Percentiles rank a stretch among this genome's conserved stretches.
Conservation (phyloP, 2,888 invertebrate species). For the Andricus curvator region DNA sequence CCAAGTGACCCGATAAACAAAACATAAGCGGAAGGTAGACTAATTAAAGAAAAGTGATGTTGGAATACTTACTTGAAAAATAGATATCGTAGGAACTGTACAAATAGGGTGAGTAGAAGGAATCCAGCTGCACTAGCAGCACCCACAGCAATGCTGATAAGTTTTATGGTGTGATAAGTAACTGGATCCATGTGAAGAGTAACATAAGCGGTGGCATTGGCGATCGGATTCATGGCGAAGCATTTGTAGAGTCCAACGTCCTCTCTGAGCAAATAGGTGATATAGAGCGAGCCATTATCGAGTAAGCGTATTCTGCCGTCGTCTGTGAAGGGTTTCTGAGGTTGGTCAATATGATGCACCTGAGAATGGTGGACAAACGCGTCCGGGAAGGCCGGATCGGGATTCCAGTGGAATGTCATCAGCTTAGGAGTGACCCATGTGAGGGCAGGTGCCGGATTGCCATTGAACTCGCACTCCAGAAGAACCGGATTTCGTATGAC, state of each 20-base stretch:
- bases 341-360: constrained; percentile 81
- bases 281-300: constrained; percentile 89
- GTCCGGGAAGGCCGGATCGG: constrained; percentile 84
- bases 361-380: constrained; percentile 84
- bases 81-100: constrained; percentile 87
- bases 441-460: constrained; percentile 88
- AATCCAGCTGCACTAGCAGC: constrained; percentile 89
- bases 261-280: constrained; percentile 85
- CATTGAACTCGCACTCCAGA: constrained; percentile 88
- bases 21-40: neutral
- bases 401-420: constrained; percentile 88
- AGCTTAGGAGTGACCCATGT: constrained; percentile 92
- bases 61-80: constrained; percentile 83
- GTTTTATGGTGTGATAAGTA: constrained; percentile 90
- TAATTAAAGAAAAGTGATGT: neutral
- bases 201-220: constrained; percentile 88
- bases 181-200: constrained; percentile 91
- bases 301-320: constrained; percentile 83
- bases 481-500: constrained; percentile 84
- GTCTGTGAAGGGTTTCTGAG: constrained; percentile 62
- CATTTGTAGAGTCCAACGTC: constrained; percentile 94
- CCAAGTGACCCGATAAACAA: neutral
- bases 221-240: constrained; percentile 90
- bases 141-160: constrained; percentile 91
- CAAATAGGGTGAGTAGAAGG: constrained; percentile 87